Percentiles rank a stretch among this genome's conserved stretches.
phyloP scores from a whole-genome alignment of 2,113 vertebrate genomes.

The Cygnus atratus region DNA sequence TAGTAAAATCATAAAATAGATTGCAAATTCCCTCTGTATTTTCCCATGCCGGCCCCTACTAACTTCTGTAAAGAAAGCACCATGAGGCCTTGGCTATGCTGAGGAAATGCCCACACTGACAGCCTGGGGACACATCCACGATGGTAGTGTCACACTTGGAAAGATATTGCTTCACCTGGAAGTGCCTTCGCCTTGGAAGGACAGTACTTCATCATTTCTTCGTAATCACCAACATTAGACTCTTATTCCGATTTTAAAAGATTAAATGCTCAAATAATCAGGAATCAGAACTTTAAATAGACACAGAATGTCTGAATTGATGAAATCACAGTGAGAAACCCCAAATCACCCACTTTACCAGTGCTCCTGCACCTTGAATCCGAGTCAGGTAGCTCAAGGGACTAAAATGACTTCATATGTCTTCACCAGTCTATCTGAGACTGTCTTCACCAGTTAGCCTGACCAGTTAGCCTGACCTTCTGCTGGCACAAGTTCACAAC shows the following conservation, averaged over 20 bases:
- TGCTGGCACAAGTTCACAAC: background rate
- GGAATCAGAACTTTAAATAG: background rate
- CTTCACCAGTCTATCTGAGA: too few species aligned
- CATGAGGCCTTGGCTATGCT: fast-evolving
- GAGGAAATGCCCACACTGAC: background rate
- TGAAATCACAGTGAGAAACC: constrained; percentile 20
- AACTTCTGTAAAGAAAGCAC: background rate
- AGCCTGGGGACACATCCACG: fast-evolving
- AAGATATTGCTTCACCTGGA: background rate
- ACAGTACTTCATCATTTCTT: background rate
- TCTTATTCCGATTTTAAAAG: background rate
- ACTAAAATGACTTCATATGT: background rate
- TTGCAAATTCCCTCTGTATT: background rate
- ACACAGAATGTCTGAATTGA: background rate
- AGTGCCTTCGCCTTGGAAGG: background rate
- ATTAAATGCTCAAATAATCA: background rate
- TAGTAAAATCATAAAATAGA: background rate
- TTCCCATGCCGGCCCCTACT: background rate
- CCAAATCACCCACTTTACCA: background rate
- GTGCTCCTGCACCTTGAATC: background rate
- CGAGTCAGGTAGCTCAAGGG: background rate
- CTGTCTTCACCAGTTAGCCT: background rate
- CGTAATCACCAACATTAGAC: background rate
- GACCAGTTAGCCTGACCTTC: background rate
- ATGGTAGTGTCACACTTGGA: background rate